phyloP scores from a whole-genome alignment of 2,113 vertebrate species.

The Gymnogyps californianus region DNA sequence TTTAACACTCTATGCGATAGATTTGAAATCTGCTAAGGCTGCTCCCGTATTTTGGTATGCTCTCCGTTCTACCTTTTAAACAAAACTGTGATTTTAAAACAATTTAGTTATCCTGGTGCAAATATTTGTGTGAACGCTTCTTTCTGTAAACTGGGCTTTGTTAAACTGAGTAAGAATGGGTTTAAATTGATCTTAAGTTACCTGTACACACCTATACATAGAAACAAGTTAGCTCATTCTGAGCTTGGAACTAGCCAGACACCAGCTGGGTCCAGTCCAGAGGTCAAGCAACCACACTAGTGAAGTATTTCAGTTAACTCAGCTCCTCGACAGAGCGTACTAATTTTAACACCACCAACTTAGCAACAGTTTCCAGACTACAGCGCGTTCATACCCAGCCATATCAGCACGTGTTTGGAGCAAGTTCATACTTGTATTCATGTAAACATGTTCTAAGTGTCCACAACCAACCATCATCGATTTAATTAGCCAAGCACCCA shows the following conservation, averaged over 20 bases:
- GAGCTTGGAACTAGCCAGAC: background rate
- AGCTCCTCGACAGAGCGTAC: rapidly evolving
- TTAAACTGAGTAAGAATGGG: background rate
- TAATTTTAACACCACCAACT: background rate
- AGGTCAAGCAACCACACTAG: background rate
- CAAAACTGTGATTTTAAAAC: background rate
- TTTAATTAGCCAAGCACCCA: background rate
- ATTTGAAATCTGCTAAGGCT: background rate
- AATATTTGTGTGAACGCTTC: background rate
- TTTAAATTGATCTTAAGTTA: background rate
- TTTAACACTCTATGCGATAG: background rate
- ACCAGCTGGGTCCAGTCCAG: background rate
- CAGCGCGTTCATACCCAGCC: background rate
- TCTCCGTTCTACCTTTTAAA: background rate
- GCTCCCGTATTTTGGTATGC: background rate
- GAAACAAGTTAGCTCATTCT: background rate
- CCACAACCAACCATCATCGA: background rate
- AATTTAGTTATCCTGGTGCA: background rate
- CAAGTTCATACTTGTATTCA: background rate
- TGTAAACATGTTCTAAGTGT: background rate
- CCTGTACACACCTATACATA: background rate
- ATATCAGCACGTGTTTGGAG: background rate
- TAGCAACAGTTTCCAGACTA: background rate
- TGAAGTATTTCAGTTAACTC: background rate
- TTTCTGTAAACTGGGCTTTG: background rate